Evolutionary conservation across 64 coral and sea anemone genomes (phyloP), one percentile per base, ranked within the genome.

Genomic region (Astreopora myriophthalma): DNA sequence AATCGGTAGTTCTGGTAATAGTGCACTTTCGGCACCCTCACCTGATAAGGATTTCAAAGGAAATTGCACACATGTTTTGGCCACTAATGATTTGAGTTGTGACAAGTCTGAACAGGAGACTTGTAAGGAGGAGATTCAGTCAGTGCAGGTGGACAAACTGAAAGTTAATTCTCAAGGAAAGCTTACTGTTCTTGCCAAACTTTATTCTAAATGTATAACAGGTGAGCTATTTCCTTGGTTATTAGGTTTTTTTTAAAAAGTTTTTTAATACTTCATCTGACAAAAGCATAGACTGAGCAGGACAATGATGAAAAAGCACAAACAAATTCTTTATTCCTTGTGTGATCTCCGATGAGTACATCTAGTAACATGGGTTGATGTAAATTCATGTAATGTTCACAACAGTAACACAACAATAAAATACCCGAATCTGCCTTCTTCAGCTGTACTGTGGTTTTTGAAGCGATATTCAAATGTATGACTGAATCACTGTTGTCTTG

Each of bases 121-220:
- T 38, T 28, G 2, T 7, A 68, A 73, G 8, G 77, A 87, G 25
- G 70, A 94, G 33, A 22, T n/a, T 20, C 65, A 94, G 25, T 33
- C 71, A 81, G 34, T 79, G 22, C 87, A 82, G 29, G 48, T 82
- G n/a, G 79, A 64, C 22, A 58, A 65, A 65, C 52, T 64, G 8
- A 96, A 92, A 63, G 86, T 96, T 22, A 84, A 71, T 92, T 84
- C 64, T 35, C 79, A 61, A 42, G 78, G 85, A 34, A 92, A 92
- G 84, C 29, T 96, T 46, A 52, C 74, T 46, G 24, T 88, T 72
- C 85, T 96, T 25, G 90, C 85, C 52, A 89, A 85, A 68, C 49
- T 96, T n/a, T 91, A 92, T 57, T 81, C 94, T 24, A 85, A 34
- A 3, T 70, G 75, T 49, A 51, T 87, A 49, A 46, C 16, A 65